phyloP scores from a whole-genome alignment of 2,888 invertebrate genomes.

The Cetonia aurata region DNA sequence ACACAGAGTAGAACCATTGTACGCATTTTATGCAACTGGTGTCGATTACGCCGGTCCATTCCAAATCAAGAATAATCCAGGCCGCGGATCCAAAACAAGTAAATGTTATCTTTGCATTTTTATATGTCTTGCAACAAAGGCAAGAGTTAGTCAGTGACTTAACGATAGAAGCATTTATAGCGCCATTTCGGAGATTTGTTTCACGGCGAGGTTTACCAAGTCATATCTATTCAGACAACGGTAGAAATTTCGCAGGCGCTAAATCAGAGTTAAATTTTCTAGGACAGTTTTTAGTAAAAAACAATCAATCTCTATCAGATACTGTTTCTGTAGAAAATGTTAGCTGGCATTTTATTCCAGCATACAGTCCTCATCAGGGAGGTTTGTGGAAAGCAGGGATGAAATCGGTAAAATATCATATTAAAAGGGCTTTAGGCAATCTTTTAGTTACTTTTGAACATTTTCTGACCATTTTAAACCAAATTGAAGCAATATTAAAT shows the following conservation, averaged over 20 bases:
- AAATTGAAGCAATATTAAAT: not conserved
- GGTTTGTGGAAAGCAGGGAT: no score
- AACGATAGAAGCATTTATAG: constrained; percentile 25
- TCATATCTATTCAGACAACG: constrained; percentile 2
- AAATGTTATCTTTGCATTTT: constrained; percentile 10
- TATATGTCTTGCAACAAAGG: constrained; percentile 38
- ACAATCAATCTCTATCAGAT: not conserved
- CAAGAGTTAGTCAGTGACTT: constrained; percentile 32
- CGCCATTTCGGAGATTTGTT: constrained; percentile 31
- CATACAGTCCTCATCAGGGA: not conserved
- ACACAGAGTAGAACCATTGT: constrained; percentile 10
- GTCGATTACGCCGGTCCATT: constrained; percentile 51
- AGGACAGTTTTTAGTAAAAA: constrained; percentile 1
- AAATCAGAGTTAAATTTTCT: not conserved
- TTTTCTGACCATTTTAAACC: no score
- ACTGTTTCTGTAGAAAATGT: not conserved
- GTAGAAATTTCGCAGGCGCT: not conserved
- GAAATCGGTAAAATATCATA: no score
- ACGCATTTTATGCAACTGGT: constrained; percentile 43
- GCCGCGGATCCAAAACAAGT: constrained; percentile 7
- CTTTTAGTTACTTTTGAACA: no score
- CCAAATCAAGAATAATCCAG: not conserved
- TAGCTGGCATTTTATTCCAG: constrained; percentile 13
- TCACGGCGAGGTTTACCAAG: constrained; percentile 20
- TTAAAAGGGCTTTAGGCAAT: no score